Base-by-base conservation (phyloP, 2,888 invertebrate species). In the Encarsia formosa region DNA sequence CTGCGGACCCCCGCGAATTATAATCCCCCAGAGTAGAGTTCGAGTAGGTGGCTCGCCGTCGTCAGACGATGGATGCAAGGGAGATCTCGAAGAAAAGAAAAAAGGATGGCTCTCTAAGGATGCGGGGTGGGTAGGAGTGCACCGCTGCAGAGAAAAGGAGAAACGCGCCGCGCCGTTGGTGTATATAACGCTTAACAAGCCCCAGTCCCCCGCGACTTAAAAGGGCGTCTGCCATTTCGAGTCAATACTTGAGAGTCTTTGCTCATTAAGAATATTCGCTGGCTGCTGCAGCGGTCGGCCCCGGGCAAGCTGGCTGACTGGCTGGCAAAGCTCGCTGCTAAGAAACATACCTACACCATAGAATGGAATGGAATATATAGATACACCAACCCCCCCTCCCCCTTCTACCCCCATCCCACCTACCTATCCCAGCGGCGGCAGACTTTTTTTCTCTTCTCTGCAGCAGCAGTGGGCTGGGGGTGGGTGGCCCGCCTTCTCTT, bases 221-320 rank as follows among this genome's bases (percentile, higher is more conserved):
- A 68, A 70, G 70, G 65, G 67, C 63, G 66, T 65, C 63, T 68
- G 68, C 71, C 71, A 71, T 71, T 70, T 71, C 70, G 68, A 70
- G 70, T 70, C 71, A 71, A 71, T 71, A 71, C 70, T 71, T 71
- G 70, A 70, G 70, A 70, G 71, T 69, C 71, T 71, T 71, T 69
- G 70, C 71, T 70, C 71, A 70, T 71, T 71, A 71, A 70, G 70
- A 70, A 70, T 71, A 70, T 71, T 71, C 70, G 67, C 68, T 66
- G 63, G 66, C 64, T 63, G 47, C 56, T 45, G 49, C 18, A 23
- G 45, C 15, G 52, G 59, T 54, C 45, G 54, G 50, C 60, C 52
- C 38, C 50, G 57, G 54, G 32, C 19, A 51, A 19, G 38, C 48
- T 37, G 43, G 49, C 52, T n/a, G n/a, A n/a, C n/a, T n/a, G n/a